phyloP scores from a whole-genome alignment of 2,888 invertebrate genomes.

The Mactromeris polynyma region DNA sequence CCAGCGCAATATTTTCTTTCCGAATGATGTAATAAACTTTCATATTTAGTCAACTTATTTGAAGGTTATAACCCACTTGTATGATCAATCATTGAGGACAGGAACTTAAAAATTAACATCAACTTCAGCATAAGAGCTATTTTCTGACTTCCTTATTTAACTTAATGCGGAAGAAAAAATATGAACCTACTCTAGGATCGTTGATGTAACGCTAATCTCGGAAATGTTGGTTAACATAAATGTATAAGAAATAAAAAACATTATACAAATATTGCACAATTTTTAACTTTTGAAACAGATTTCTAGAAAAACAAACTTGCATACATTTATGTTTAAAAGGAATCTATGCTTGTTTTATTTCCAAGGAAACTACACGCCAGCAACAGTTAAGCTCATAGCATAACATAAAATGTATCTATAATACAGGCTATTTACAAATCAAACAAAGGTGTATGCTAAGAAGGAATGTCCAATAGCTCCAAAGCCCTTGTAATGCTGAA shows the following conservation, averaged over 20 bases:
- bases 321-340: background rate
- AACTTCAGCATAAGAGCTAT: background rate
- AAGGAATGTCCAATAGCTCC: constrained; percentile 17
- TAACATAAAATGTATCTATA: background rate
- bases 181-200: background rate
- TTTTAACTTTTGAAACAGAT: background rate
- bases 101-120: no score
- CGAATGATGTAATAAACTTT: no score
- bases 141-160: background rate
- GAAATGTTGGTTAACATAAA: constrained; percentile 7
- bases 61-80: no score
- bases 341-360: background rate
- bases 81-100: background rate
- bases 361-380: background rate
- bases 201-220: background rate
- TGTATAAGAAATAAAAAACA: constrained; percentile 23
- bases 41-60: no score
- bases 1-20: no score
- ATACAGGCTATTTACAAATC: background rate
- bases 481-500: background rate
- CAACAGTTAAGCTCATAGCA: background rate
- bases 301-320: background rate
- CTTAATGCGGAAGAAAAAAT: background rate
- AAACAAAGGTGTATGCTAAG: constrained; percentile 9
- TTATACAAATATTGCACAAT: constrained; percentile 38